Conservation (phyloP, 2,113 vertebrate species). For the Rutilus rutilus region DNA sequence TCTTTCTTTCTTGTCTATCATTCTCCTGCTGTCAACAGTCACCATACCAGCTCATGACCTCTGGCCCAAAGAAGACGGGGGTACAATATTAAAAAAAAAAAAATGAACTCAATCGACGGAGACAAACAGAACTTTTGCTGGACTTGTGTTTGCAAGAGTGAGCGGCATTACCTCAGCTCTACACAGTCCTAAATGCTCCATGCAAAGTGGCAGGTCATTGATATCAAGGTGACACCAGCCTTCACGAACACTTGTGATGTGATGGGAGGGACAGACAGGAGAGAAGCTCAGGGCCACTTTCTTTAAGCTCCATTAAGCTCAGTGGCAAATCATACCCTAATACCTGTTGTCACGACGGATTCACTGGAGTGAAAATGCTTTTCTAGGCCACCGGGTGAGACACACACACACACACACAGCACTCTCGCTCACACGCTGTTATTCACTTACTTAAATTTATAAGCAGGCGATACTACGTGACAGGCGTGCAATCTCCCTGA, state of each 20-base stretch:
- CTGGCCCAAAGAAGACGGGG: neutral
- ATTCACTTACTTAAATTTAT: conserved; percentile 45
- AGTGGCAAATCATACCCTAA: conserved; percentile 68
- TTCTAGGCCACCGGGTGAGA: conserved; percentile 62
- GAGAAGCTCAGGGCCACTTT: conserved; percentile 66
- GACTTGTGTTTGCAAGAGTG: neutral
- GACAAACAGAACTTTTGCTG: conserved; percentile 3
- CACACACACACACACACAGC: conserved; percentile 53
- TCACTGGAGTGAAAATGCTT: conserved; percentile 67
- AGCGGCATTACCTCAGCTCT: neutral
- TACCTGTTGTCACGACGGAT: conserved; percentile 72
- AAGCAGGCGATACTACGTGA: conserved; percentile 44
- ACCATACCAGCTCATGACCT: neutral
- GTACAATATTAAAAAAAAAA: neutral
- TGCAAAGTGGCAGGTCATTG: conserved; percentile 38
- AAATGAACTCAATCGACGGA: neutral
- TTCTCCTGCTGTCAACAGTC: neutral
- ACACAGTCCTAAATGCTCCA: conserved; percentile 5
- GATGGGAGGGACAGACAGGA: conserved; percentile 67
- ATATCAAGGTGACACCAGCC: conserved; percentile 39
- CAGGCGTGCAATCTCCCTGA: conserved; percentile 32
- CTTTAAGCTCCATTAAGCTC: conserved; percentile 75
- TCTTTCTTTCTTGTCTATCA: neutral
- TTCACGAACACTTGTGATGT: conserved; percentile 56
- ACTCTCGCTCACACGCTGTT: conserved; percentile 10